These are phyloP conservation scores for Orchesella cincta DNA, from an alignment of 1,140 invertebrate species.

Conservation along the genomic window DNA sequence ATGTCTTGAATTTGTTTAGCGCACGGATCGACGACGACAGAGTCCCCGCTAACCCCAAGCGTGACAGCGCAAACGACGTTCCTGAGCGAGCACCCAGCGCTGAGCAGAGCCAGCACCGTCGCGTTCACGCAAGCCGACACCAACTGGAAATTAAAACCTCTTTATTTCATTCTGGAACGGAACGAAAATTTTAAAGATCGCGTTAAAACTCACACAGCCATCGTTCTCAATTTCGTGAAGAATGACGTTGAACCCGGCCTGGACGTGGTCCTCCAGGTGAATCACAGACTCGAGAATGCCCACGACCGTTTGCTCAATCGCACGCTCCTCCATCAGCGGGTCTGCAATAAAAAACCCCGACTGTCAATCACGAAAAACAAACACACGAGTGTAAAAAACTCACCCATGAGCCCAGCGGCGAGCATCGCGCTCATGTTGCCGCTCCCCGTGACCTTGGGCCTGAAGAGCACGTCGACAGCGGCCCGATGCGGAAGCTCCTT, in stretches of 20 bases:
- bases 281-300: constrained; percentile 44
- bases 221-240: constrained; percentile 49
- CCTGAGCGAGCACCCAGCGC: constrained; percentile 43
- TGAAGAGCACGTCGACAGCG: constrained; percentile 46
- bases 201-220: constrained; percentile 43
- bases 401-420: neutral
- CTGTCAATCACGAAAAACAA: neutral
- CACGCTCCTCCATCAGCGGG: constrained; percentile 36
- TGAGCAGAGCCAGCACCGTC: constrained; percentile 29
- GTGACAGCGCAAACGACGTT: constrained; percentile 40
- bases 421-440: neutral
- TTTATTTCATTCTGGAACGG: no score
- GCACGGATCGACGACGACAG: constrained; percentile 42
- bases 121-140: constrained; percentile 43
- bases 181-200: no score
- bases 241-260: constrained; percentile 47
- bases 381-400: neutral
- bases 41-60: constrained; percentile 4
- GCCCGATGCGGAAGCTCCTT: constrained; percentile 48
- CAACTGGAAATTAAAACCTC: constrained; percentile 36
- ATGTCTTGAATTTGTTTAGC: neutral
- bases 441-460: constrained; percentile 46
- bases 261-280: constrained; percentile 42
- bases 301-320: constrained; percentile 39
- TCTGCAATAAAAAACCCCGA: constrained; percentile 30